These are phyloP conservation scores for Tragopan temminckii DNA, from an alignment of 2,797 vertebrate genomes.

Conservation along the genomic window DNA sequence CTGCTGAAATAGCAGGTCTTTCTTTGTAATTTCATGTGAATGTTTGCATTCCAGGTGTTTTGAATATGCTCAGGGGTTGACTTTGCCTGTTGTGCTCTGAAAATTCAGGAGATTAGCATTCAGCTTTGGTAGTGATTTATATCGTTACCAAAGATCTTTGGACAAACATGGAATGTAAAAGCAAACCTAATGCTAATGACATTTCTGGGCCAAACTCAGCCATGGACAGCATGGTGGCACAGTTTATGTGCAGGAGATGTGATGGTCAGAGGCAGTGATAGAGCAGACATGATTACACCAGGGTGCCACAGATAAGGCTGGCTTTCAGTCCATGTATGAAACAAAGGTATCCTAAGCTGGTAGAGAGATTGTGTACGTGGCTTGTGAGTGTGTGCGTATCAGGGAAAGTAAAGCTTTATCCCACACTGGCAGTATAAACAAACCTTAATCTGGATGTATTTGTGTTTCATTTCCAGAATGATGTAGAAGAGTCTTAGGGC, in stretches of 20 bases:
- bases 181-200: neutral
- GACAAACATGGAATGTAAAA: neutral
- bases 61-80: neutral
- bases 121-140: conserved; percentile 16
- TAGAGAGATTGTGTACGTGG: accelerated
- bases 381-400: accelerated
- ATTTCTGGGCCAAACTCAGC: neutral
- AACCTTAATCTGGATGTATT: conserved; percentile 36
- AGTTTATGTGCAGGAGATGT: neutral
- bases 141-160: neutral
- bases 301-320: neutral
- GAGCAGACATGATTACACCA: neutral
- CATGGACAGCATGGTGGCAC: neutral
- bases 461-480: neutral
- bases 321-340: neutral
- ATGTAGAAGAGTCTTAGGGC: neutral
- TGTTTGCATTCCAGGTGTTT: neutral
- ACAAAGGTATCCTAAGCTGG: neutral
- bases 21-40: neutral
- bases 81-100: conserved; percentile 30
- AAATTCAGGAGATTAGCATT: conserved; percentile 45
- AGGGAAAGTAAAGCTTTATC: neutral
- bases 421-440: neutral
- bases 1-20: neutral
- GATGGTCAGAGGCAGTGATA: neutral